Base-by-base conservation (phyloP, 1,140 invertebrate species). In the Periplaneta americana region DNA sequence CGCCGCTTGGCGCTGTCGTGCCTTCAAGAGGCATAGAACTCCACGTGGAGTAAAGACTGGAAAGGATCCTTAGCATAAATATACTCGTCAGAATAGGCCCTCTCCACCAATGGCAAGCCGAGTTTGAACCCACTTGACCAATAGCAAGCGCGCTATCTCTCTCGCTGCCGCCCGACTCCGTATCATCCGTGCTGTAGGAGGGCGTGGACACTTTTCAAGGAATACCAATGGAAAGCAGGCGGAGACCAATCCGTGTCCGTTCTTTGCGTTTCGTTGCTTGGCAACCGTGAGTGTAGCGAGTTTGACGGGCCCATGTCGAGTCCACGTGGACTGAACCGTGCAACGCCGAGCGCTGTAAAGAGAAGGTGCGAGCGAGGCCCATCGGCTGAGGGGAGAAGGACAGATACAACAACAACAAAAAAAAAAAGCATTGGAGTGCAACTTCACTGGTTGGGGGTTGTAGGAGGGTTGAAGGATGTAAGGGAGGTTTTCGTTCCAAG, bases 371-470 rank as follows among this genome's bases (percentile, higher is more conserved):
- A 15, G 75, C 18, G 0, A 78, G 0, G 0, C 33, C 35, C 35
- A 34, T 37, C 28, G 39, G 22, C 48, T 8, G 28, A n/a, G 22
- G 48, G 13, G 22, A 28, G 76, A 77, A 34, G 35, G 34, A 35
- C 33, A 35, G 34, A 35, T 77, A 77, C 33, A 35, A 36, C 36
- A 36, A n/a, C 34, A 36, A 75, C n/a, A n/a, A 22, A 75, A n/a
- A 75, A 32, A 81, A 74, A 82, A 82, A 78, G 76, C 37, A 82
- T 78, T 81, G 82, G 74, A 82, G 82, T 66, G 74, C 66, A 82
- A 74, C 82, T 82, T 79, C 35, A 82, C 48, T 80, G 66, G 81
- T 79, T 79, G 32, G 77, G 81, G 81, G 39, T 82, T 82, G 36
- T n/a, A n/a, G n/a, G n/a, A n/a, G n/a, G n/a, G n/a, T n/a, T n/a